A percentile compares a stretch with the other conserved stretches of the same genome.
These are phyloP conservation scores for Drosophila prolongata DNA, from an alignment of 2,888 invertebrate genomes.

Conservation along the genomic window DNA sequence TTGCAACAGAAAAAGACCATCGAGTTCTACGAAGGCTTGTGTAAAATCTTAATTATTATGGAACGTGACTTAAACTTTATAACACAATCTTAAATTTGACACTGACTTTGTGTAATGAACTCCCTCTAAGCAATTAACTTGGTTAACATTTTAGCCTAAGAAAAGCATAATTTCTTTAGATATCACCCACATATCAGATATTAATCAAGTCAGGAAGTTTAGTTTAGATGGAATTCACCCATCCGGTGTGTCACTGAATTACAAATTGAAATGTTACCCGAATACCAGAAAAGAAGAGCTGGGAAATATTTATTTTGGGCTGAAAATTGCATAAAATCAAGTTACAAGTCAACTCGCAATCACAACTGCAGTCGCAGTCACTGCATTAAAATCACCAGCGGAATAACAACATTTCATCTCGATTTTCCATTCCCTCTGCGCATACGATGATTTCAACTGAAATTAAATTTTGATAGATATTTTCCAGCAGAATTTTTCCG, in stretches of 20 bases:
- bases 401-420: constrained; percentile 38
- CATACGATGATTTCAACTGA: constrained; percentile 26
- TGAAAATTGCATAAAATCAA: constrained; percentile 58
- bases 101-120: too few species aligned
- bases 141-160: not conserved
- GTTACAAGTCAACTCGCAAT: constrained; percentile 43
- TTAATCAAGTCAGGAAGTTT: constrained; percentile 49
- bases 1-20: not conserved
- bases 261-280: constrained; percentile 57
- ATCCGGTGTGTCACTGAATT: constrained; percentile 19
- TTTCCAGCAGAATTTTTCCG: constrained; percentile 51
- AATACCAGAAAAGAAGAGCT: constrained; percentile 9
- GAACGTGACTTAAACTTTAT: too few species aligned
- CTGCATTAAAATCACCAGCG: constrained; percentile 19
- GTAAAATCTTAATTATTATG: too few species aligned
- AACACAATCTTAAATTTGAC: too few species aligned
- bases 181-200: constrained; percentile 18
- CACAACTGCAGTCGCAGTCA: constrained; percentile 25
- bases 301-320: constrained; percentile 23
- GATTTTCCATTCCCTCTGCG: constrained; percentile 49
- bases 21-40: too few species aligned
- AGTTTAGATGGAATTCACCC: constrained; percentile 12
- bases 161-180: constrained; percentile 2
- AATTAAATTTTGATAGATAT: constrained; percentile 70
- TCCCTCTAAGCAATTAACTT: not conserved